phyloP scores from a whole-genome alignment of 2,888 invertebrate genomes.

The Calephelis perditalis region DNA sequence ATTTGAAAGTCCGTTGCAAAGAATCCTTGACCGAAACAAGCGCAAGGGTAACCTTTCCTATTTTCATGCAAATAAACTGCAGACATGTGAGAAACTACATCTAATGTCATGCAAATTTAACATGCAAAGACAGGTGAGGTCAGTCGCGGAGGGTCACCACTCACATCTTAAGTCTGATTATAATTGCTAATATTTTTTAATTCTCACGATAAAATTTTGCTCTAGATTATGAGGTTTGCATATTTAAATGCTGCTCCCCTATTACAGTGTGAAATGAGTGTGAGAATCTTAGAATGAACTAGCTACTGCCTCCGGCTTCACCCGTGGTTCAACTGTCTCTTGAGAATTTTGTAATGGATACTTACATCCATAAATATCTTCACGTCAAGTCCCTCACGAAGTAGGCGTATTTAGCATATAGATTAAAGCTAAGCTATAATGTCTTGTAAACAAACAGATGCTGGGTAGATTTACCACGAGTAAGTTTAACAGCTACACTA shows the following conservation, averaged over 20 bases:
- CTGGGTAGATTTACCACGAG: too few relatives aligned
- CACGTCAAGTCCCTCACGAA: too few relatives aligned
- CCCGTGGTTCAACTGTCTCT: too few relatives aligned
- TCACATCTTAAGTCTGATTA: slow-evolving; percentile 40
- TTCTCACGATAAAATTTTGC: slow-evolving; percentile 38
- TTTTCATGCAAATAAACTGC: slow-evolving; percentile 29
- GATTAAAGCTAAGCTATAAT: too few relatives aligned
- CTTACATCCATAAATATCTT: too few relatives aligned
- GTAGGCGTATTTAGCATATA: too few relatives aligned
- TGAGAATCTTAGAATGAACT: too few relatives aligned
- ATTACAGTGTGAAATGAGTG: too few relatives aligned
- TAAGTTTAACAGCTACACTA: too few relatives aligned
- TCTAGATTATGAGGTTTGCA: slow-evolving; percentile 21
- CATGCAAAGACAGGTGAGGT: slow-evolving; percentile 62
- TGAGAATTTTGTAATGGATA: too few relatives aligned
- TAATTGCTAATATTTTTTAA: slow-evolving; percentile 49
- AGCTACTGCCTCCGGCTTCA: too few relatives aligned
- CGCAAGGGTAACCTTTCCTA: slow-evolving; percentile 24
- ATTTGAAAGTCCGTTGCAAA: slow-evolving; percentile 19
- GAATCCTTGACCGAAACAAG: slow-evolving; percentile 18
- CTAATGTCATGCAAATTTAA: slow-evolving; percentile 36
- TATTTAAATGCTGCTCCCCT: slow-evolving; percentile 12
- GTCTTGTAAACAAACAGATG: too few relatives aligned
- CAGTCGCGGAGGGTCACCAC: slow-evolving; percentile 52
- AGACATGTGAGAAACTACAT: slow-evolving; percentile 42